phyloP scores from a whole-genome alignment of 2,113 vertebrate genomes.

The Python bivittatus region DNA sequence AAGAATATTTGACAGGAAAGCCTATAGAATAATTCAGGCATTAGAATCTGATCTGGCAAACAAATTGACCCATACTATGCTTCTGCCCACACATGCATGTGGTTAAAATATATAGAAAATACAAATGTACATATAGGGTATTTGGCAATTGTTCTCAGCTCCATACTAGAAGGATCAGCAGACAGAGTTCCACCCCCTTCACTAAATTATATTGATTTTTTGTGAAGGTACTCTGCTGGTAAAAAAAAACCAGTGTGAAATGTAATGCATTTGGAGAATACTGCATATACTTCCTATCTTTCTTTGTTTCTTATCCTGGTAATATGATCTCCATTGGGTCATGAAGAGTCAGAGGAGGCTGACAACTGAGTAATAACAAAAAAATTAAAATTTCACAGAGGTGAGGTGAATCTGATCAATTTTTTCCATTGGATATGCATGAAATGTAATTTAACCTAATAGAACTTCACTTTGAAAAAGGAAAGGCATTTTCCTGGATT shows the following conservation, averaged over 20 bases:
- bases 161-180: neutral
- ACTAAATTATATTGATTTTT: neutral
- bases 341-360: neutral
- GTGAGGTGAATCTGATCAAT: slow-evolving; percentile 31
- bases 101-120: neutral
- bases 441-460: slow-evolving; percentile 33
- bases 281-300: neutral
- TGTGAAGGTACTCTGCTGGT: neutral
- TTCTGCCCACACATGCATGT: neutral
- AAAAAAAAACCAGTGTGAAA: neutral
- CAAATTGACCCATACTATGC: too few species aligned
- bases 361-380: neutral
- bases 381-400: slow-evolving; percentile 34
- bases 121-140: neutral
- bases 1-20: neutral
- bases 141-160: neutral
- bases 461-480: slow-evolving; percentile 5
- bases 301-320: neutral
- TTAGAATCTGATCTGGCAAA: neutral
- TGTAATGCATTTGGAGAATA: neutral
- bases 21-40: neutral
- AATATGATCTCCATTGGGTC: neutral
- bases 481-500: slow-evolving; percentile 15
- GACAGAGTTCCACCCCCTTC: neutral
- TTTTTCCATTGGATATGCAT: neutral